phyloP scores from a whole-genome alignment of 2,888 invertebrate species.

The Cephus pygmeus region DNA sequence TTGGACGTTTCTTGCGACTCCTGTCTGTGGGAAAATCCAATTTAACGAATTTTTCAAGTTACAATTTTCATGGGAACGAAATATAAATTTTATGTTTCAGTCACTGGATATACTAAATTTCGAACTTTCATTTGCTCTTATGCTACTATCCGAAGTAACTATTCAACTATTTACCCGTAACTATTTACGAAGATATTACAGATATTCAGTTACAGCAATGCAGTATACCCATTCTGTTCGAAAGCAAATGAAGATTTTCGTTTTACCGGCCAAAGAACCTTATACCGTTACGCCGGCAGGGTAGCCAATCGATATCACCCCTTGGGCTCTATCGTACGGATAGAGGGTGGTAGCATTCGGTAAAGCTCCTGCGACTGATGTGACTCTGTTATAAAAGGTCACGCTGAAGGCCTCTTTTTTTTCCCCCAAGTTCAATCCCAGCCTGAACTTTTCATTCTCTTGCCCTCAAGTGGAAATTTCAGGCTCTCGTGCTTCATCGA shows the following conservation, averaged over 20 bases:
- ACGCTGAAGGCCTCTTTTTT: conserved; percentile 44
- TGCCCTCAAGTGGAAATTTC: background rate
- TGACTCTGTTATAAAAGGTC: conserved; percentile 52
- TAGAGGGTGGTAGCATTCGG: conserved; percentile 12
- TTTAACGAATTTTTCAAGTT: background rate
- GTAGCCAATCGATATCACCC: conserved; percentile 12
- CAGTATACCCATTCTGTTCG: background rate
- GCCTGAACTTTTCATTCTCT: conserved; percentile 3
- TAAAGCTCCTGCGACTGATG: conserved; percentile 33
- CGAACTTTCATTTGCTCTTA: too few species aligned
- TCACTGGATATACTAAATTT: background rate
- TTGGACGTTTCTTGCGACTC: background rate
- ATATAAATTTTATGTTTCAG: background rate
- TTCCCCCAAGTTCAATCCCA: conserved; percentile 22
- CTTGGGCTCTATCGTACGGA: conserved; percentile 16
- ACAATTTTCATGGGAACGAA: background rate
- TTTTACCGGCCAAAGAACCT: background rate
- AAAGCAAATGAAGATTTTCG: background rate
- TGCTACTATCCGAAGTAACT: too few species aligned
- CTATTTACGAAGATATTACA: background rate
- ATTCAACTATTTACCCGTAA: too few species aligned
- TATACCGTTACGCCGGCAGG: background rate
- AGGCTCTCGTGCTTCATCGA: background rate
- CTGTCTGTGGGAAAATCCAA: background rate
- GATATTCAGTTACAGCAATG: background rate